Conservation (phyloP, 1,140 invertebrate genomes). For the Neodiprion fabricii region DNA sequence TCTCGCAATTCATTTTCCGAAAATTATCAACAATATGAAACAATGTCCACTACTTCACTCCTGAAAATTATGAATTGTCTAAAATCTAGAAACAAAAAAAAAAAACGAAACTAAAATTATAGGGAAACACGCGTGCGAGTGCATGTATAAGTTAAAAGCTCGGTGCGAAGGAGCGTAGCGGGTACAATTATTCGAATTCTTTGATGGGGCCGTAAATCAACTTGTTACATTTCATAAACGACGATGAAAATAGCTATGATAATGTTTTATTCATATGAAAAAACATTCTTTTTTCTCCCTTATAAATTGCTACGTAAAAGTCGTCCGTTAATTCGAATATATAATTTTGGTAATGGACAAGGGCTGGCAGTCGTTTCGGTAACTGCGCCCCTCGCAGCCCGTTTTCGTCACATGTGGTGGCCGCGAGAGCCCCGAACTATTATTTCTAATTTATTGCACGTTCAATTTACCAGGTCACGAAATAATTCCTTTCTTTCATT, state of each 20-base stretch:
- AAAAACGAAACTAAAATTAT: too few relatives aligned
- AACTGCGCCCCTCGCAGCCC: neutral
- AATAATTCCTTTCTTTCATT: neutral
- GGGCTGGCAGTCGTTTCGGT: neutral
- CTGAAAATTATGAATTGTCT: too few relatives aligned
- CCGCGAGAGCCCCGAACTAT: neutral
- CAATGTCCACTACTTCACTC: too few relatives aligned
- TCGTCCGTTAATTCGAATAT: neutral
- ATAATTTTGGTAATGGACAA: conserved; percentile 1
- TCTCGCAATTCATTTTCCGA: too few relatives aligned
- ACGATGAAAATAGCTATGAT: neutral
- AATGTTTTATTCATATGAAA: neutral
- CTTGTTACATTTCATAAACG: neutral
- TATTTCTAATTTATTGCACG: neutral
- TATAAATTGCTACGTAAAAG: neutral
- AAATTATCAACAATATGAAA: too few relatives aligned
- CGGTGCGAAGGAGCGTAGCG: too few relatives aligned
- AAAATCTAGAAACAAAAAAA: too few relatives aligned
- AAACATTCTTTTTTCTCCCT: neutral
- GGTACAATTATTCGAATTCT: too few relatives aligned
- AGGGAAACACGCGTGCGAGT: too few relatives aligned
- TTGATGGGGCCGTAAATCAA: neutral
- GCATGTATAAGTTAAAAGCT: too few relatives aligned
- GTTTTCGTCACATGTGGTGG: neutral
- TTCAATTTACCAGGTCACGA: neutral